phyloP scores from a whole-genome alignment of 1,140 invertebrate species.

The Drosophila paulistorum region DNA sequence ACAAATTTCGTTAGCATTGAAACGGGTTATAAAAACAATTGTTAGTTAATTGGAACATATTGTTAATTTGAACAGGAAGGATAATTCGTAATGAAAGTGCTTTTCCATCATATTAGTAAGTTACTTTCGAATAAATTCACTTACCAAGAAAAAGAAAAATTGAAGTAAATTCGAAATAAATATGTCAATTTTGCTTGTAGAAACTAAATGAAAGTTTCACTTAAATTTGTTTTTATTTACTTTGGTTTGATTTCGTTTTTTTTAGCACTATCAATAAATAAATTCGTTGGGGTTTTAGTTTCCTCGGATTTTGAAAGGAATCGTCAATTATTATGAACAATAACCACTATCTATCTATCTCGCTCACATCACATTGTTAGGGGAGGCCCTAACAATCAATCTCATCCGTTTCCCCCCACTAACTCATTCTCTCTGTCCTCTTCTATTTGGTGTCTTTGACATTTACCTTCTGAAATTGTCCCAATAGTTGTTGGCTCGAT shows the following conservation, averaged over 20 bases:
- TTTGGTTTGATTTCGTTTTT: constrained; percentile 11
- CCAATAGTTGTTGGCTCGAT: constrained; percentile 95
- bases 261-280: constrained; percentile 30
- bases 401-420: background rate
- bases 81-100: background rate
- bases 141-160: constrained; percentile 41
- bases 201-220: constrained; percentile 23
- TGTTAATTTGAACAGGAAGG: constrained; percentile 34
- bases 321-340: constrained; percentile 2
- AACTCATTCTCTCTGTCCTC: background rate
- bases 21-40: background rate
- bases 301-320: constrained; percentile 19
- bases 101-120: background rate
- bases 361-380: background rate
- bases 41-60: constrained; percentile 53
- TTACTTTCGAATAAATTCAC: constrained; percentile 18
- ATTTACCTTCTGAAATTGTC: constrained; percentile 94
- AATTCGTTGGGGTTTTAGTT: constrained; percentile 33
- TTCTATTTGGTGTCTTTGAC: constrained; percentile 10
- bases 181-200: constrained; percentile 12
- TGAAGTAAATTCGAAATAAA: constrained; percentile 49
- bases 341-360: constrained; percentile 20
- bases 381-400: background rate
- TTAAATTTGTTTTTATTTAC: constrained; percentile 44
- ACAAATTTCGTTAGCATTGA: too few species aligned